Evolutionary conservation across 2,888 invertebrate genomes (phyloP), one percentile per base, ranked within the genome.

Genomic region (Podotricha telesiphe): DNA sequence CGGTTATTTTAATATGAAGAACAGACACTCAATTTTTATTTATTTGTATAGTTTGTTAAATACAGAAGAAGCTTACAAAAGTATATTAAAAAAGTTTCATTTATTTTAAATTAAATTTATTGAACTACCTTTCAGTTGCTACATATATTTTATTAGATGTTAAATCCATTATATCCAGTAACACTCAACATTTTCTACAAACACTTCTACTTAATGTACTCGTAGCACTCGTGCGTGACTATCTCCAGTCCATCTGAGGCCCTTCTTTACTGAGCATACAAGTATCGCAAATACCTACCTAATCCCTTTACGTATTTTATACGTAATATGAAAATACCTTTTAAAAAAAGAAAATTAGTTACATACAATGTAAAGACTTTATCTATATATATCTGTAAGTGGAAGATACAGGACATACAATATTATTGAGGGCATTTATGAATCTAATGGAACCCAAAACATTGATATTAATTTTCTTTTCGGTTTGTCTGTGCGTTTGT

Each of bases 241-340:
- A 71, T 66, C 68, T 68, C 58, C 59, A 63, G 68, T 71, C 68
- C 66, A 66, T 71, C 68, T 71, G 71, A 56, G 63, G 68, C 65
- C 66, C 62, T 62, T 59, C 68, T 71, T 71, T 66, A 63, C 63
- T 66, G 71, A 71, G 68, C 63, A 71, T 65, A 71, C 65, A 63
- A 63, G 19, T 34, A 48, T 8, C 47, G 48, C 34, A 62, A 48
- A 15, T 37, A 48, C 48, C 17, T 47, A 42, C 13, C 15, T 45
- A 59, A 20, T 42, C 22, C 20, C 42, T 22, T 45, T 15, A 59
- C 59, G 22, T n/a, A 59, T 48, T 28, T 47, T n/a, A 34, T 13
- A 34, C 0, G 15, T 59, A 22, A 6, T 4, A 10, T 19, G 20
- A 40, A 40, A 58, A 40, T 58, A 58, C 19, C 2, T 37, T 20